Evolutionary conservation across 2,888 invertebrate genomes (phyloP).

Genomic region (Slavum lentiscoides): DNA sequence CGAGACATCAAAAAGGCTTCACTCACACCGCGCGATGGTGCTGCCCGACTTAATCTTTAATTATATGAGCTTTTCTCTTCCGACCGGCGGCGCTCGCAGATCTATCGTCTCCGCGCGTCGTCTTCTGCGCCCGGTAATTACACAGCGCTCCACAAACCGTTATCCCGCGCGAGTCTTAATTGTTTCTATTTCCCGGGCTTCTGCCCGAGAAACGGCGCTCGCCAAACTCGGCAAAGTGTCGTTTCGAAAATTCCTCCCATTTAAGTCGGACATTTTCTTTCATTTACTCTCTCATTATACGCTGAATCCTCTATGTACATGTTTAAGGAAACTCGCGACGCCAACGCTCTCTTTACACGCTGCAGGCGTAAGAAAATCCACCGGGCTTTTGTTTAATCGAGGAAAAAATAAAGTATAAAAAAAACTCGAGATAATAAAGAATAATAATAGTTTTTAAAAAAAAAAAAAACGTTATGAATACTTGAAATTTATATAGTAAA

Average conservation of each 20-base stretch:
- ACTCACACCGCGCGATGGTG: neutral
- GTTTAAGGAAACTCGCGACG: no score
- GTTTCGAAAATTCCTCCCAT: conserved; percentile 4
- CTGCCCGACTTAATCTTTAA: conserved; percentile 48
- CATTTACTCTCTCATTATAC: neutral
- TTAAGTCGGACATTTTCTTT: conserved; percentile 3
- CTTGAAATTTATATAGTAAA: no score
- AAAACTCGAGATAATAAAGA: no score
- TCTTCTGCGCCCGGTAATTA: conserved; percentile 13
- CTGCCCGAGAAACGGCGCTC: neutral
- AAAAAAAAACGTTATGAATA: no score
- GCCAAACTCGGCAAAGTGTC: conserved; percentile 18
- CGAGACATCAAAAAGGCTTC: conserved; percentile 45
- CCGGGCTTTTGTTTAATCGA: no score
- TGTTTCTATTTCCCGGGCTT: conserved; percentile 48
- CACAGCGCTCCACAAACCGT: conserved; percentile 3
- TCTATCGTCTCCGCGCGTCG: neutral
- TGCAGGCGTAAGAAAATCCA: no score
- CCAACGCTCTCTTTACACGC: no score
- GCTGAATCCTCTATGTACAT: neutral
- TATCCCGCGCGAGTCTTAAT: conserved; percentile 19
- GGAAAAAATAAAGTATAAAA: no score
- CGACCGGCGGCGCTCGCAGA: neutral
- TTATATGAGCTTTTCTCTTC: conserved; percentile 39
- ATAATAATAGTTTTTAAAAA: no score